A percentile compares a stretch with the other conserved stretches of the same genome.
phyloP scores from a whole-genome alignment of 2,113 vertebrate species.

The Axis porcinus region DNA sequence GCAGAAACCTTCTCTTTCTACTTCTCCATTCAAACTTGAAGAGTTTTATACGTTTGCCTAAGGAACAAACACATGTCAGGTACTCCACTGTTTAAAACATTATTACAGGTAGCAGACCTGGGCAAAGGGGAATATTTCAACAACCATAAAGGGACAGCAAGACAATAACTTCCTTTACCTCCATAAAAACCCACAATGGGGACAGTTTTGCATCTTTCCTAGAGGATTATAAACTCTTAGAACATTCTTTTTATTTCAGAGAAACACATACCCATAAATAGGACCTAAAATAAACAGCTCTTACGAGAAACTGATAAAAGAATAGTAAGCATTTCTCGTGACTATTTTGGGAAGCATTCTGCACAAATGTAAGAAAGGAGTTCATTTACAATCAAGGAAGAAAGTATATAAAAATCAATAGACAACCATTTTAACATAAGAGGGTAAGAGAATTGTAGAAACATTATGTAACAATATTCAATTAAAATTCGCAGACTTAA shows the following conservation, averaged over 20 bases:
- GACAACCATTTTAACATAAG: background rate
- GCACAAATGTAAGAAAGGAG: background rate
- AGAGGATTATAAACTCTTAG: background rate
- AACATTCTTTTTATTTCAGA: background rate
- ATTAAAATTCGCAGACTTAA: background rate
- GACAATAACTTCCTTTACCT: slow-evolving; percentile 32
- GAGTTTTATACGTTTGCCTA: slow-evolving; percentile 84
- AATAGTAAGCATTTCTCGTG: background rate
- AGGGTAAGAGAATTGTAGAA: background rate
- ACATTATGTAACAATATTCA: background rate
- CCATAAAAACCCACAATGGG: background rate
- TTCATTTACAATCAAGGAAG: background rate
- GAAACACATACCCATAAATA: background rate
- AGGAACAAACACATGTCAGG: slow-evolving; percentile 84
- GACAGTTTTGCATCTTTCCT: background rate
- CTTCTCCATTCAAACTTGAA: slow-evolving; percentile 78
- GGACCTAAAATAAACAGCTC: background rate
- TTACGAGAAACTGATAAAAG: background rate
- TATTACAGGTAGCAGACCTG: slow-evolving; percentile 62
- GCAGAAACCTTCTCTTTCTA: slow-evolving; percentile 83
- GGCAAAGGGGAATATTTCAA: slow-evolving; percentile 57
- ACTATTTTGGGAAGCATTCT: background rate
- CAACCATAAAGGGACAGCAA: slow-evolving; percentile 49
- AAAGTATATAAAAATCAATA: slow-evolving; percentile 9
- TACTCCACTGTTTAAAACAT: slow-evolving; percentile 72